phyloP scores from a whole-genome alignment of 2,113 vertebrate species.

The Tyto alba region DNA sequence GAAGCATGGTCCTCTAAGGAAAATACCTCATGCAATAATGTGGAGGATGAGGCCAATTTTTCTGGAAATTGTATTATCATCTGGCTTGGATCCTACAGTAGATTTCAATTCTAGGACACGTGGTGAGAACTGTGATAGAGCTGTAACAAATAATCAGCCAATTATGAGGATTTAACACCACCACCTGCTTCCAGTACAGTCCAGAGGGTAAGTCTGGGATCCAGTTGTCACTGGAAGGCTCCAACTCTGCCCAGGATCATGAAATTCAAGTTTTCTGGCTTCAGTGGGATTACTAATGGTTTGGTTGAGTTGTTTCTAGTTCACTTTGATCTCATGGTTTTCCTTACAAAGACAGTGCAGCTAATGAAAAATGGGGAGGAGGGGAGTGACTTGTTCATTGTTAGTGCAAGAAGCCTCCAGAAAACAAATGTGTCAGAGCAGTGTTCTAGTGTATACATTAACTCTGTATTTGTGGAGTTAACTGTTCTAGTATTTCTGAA shows the following conservation, averaged over 20 bases:
- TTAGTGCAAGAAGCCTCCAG: background rate
- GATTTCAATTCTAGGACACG: background rate
- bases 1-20: background rate
- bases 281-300: background rate
- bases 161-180: background rate
- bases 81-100: background rate
- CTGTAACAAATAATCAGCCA: background rate
- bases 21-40: background rate
- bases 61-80: background rate
- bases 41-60: background rate
- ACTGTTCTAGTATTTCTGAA: background rate
- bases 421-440: accelerated
- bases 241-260: background rate
- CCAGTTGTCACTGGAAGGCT: background rate
- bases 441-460: background rate
- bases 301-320: background rate
- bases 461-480: background rate
- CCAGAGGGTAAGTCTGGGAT: background rate
- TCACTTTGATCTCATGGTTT: background rate
- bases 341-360: background rate
- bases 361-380: background rate
- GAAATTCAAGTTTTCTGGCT: background rate
- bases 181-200: background rate
- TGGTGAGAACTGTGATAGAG: background rate
- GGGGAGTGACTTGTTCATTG: background rate